A percentile compares a stretch with the other conserved stretches of the same genome.
phyloP scores from a whole-genome alignment of 2,113 vertebrate species.

The Echinops telfairi region DNA sequence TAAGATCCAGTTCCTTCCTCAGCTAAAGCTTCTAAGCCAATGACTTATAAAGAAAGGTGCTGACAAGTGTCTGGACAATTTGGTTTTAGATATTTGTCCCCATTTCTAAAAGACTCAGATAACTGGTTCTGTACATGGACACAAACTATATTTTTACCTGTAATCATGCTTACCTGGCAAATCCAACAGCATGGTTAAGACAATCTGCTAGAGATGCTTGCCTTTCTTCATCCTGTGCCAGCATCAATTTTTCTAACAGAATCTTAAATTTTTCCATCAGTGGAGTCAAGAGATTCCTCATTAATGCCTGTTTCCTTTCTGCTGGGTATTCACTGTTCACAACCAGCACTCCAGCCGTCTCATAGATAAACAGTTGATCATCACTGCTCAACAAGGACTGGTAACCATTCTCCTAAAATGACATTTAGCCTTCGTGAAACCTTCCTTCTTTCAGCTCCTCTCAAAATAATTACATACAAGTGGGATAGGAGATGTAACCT shows the following conservation, averaged over 20 bases:
- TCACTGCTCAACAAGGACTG: slow-evolving; percentile 95
- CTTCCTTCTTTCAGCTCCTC: slow-evolving; percentile 17
- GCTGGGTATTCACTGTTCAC: slow-evolving; percentile 95
- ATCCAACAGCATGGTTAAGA: slow-evolving; percentile 97
- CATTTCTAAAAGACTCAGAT: background rate
- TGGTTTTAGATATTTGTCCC: background rate
- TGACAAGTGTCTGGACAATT: slow-evolving; percentile 19
- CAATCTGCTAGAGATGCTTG: slow-evolving; percentile 95
- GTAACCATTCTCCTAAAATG: slow-evolving; percentile 95
- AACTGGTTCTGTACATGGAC: background rate
- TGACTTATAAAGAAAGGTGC: slow-evolving; percentile 25
- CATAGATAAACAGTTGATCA: slow-evolving; percentile 98
- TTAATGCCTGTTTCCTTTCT: slow-evolving; percentile 95
- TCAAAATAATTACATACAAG: background rate
- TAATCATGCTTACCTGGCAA: slow-evolving; percentile 92
- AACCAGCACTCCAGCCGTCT: slow-evolving; percentile 96
- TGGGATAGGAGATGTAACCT: background rate
- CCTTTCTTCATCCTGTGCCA: slow-evolving; percentile 93
- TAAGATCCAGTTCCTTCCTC: background rate
- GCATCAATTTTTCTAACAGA: slow-evolving; percentile 93
- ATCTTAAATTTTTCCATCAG: slow-evolving; percentile 96
- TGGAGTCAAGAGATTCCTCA: slow-evolving; percentile 95
- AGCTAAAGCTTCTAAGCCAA: slow-evolving; percentile 25
- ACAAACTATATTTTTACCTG: background rate
- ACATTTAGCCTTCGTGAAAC: slow-evolving; percentile 67